Evolutionary conservation across 2,888 invertebrate species (phyloP), one percentile per base, ranked within the genome.

Genomic region (Ptychoptera albimana): DNA sequence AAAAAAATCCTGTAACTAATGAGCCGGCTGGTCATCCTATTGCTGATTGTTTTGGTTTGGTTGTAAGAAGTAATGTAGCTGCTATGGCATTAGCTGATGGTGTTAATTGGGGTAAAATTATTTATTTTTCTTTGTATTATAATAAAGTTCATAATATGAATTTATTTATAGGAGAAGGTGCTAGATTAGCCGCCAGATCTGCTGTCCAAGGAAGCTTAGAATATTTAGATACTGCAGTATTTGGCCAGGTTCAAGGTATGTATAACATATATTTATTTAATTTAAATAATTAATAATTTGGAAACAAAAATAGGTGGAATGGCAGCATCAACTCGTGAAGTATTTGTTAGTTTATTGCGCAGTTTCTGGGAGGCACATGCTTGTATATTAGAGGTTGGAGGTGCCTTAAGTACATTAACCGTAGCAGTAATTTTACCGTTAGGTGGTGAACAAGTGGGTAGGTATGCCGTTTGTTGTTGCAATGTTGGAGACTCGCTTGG

Each of bases 401-500:
- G 84, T 42, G 77, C 81, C 63, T 67, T 89, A 43, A 89, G 88
- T 16, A 91, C 89, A 2, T 67, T 89, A 42, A 88, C 88, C 42
- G 81, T 84, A 12, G 83, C 84, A 40, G 73, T 85, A 15, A 72
- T 88, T 42, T 65, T 81, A 49, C 81, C 81, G 40, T 57, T 81
- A 50, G 67, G 29, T 47, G 42, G 50, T 44, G 45, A 51, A 14
- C 41, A 53, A 42, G 39, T 46, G 43, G 66, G 64, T 42, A 71
- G 71, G 54, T 79, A 77, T 57, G 71, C 83, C 39, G 82, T 84
- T 35, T 89, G 89, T 60, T 79, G 82, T 41, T 87, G 88, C 59
- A 91, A 89, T 62, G 87, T 91, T 14, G 89, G 89, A 1, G 89
- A 91, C 60, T 85, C 84, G 39, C 69, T 88, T 50, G 87, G 85